These are phyloP conservation scores for Mobula birostris DNA, from an alignment of 2,113 vertebrate species.

Conservation along the genomic window DNA sequence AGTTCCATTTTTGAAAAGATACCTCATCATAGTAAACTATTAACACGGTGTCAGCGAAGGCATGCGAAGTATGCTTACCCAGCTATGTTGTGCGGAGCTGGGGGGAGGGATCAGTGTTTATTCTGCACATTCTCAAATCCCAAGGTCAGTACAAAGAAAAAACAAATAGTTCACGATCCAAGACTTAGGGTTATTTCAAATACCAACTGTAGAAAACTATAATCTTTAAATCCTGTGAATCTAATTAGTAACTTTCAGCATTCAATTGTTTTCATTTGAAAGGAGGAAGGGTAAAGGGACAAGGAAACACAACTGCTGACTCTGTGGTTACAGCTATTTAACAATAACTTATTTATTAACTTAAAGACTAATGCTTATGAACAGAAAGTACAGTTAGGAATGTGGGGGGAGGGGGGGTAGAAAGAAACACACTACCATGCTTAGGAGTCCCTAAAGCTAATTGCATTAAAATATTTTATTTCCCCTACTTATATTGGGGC, in stretches of 20 bases:
- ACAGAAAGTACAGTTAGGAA: neutral
- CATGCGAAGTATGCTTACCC: slow-evolving; percentile 3
- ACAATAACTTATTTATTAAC: slow-evolving; percentile 1
- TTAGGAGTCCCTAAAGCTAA: neutral
- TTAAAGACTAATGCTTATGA: neutral
- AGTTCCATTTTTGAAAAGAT: slow-evolving; percentile 5
- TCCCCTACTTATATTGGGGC: too few species aligned
- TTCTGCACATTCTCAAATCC: slow-evolving; percentile 26
- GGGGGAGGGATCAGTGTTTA: neutral
- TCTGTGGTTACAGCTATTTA: neutral
- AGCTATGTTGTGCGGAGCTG: slow-evolving; percentile 16
- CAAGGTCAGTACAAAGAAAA: neutral
- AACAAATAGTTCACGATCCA: neutral
- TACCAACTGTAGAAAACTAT: neutral
- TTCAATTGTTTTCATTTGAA: neutral
- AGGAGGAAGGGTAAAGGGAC: neutral
- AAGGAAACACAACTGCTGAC: neutral
- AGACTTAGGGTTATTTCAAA: neutral
- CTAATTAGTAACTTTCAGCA: neutral
- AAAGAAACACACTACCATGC: neutral
- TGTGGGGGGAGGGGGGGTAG: too few species aligned
- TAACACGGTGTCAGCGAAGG: slow-evolving; percentile 18
- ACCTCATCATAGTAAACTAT: slow-evolving; percentile 22
- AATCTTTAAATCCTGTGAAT: neutral
- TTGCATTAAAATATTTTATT: neutral